Base-by-base conservation (phyloP, 2,888 invertebrate species). In the Phytoseiulus persimilis region DNA sequence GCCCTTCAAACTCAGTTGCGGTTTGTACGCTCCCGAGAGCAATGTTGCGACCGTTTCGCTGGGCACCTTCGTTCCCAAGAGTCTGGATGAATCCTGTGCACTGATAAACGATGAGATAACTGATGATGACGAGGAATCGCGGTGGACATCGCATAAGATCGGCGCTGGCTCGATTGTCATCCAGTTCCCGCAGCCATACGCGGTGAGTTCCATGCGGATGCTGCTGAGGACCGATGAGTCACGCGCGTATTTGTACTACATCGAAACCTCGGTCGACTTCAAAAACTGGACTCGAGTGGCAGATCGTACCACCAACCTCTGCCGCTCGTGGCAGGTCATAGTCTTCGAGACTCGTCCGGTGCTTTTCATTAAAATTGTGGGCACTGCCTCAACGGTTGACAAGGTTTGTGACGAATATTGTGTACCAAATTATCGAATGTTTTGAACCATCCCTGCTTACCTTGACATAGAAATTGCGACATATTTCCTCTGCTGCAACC, bases 51-150 rank as follows among this genome's bases (percentile, higher is more conserved):
- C 97, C 0, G 95, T 96, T 91, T 95, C 96, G 90, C 95, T 95
- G 92, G 96, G 96, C 93, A 99, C 99, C 0, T 98, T 91, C 98
- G 99, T 94, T 96, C 98, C 0, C 94, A 99, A 18, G 94, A 99
- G 90, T 98, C 99, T 94, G 99, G 99, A 28, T 97, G 99, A 93
- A 96, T 95, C 90, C 95, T 95, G 92, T 96, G 96, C 93, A 99
- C 99, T 93, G 98, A 99, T 94, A 93, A 99, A 99, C 93, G 98
- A 99, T 94, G 98, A 98, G 98, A 98, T n/a, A n/a, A n/a, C n/a
- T n/a, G n/a, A n/a, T n/a, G 99, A 93, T 96, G 96, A 90, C 98
- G 98, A 91, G 99, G 98, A 93, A 98, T 98, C 5, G 98, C 98
- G 93, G 39, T 39, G 3, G 3, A 6, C 39, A 6, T 39, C 5